phyloP scores from a whole-genome alignment of 64 coral and sea anemone genomes.

The Hydrozoanthus tunicans region DNA sequence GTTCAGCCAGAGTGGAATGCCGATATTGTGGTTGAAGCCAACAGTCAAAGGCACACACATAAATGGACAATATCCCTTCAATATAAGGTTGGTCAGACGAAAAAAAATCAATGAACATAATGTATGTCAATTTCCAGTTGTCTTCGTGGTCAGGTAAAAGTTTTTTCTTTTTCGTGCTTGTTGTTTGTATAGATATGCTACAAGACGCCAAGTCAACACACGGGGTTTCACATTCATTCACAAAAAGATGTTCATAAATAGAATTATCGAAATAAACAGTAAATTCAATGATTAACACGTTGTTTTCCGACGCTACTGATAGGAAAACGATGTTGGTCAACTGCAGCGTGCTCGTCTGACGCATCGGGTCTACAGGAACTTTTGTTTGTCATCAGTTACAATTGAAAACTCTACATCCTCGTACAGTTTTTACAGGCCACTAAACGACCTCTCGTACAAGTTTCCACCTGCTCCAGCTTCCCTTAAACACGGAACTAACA shows the following conservation, averaged over 20 bases:
- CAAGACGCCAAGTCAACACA: too few relatives aligned
- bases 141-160: too few relatives aligned
- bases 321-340: conserved; percentile 3
- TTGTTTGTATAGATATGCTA: too few relatives aligned
- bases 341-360: not conserved
- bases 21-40: not conserved
- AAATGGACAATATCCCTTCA: conserved; percentile 31
- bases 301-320: not conserved
- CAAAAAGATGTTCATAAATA: too few relatives aligned
- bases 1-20: conserved; percentile 13
- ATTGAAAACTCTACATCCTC: not conserved
- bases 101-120: not conserved
- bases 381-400: conserved; percentile 5
- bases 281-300: too few relatives aligned
- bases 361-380: not conserved
- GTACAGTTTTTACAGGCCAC: conserved; percentile 12
- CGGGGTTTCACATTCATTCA: too few relatives aligned
- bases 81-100: conserved; percentile 8
- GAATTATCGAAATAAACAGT: too few relatives aligned
- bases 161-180: too few relatives aligned
- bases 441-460: not conserved
- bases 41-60: not conserved
- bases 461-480: not conserved
- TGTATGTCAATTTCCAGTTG: too few relatives aligned
- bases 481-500: not conserved